These are phyloP conservation scores for Bombus affinis DNA, from an alignment of 1,140 invertebrate genomes.

Conservation along the genomic window DNA sequence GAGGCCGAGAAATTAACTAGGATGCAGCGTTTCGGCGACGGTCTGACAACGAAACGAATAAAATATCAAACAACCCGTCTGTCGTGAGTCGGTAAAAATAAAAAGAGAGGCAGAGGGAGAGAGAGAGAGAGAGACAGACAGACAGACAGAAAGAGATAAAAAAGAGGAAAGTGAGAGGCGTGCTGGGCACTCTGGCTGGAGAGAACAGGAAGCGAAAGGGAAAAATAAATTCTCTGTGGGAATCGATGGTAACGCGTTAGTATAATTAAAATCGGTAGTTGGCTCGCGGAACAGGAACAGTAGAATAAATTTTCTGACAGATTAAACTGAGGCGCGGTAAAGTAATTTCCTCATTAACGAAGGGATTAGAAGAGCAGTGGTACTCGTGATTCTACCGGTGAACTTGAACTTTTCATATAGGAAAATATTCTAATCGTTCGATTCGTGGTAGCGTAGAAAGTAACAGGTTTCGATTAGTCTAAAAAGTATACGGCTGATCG, in stretches of 20 bases:
- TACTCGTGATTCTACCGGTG: conserved; percentile 1
- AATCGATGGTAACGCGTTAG: conserved; percentile 32
- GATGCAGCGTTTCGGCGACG: background rate
- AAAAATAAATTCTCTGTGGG: conserved; percentile 19
- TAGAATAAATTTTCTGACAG: conserved; percentile 60
- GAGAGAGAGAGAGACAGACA: background rate
- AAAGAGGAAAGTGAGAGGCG: background rate
- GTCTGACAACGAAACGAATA: background rate
- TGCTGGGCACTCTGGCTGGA: background rate
- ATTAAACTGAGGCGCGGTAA: conserved; percentile 35
- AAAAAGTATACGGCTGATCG: background rate
- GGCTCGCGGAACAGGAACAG: background rate
- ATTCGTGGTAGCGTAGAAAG: background rate
- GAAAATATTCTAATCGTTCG: background rate
- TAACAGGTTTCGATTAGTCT: background rate
- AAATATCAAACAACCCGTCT: background rate
- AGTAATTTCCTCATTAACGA: conserved; percentile 19
- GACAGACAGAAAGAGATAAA: too few relatives aligned
- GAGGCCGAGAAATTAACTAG: background rate
- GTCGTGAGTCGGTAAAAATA: background rate
- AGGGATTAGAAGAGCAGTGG: conserved; percentile 10
- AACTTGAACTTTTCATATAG: background rate
- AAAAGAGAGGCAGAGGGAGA: too few relatives aligned
- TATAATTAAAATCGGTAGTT: conserved; percentile 51
- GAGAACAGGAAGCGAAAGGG: background rate